Percentiles rank a stretch among this genome's conserved stretches.
Evolutionary conservation across 2,888 invertebrate genomes (phyloP).

Genomic region (Leptinotarsa peninsularis): DNA sequence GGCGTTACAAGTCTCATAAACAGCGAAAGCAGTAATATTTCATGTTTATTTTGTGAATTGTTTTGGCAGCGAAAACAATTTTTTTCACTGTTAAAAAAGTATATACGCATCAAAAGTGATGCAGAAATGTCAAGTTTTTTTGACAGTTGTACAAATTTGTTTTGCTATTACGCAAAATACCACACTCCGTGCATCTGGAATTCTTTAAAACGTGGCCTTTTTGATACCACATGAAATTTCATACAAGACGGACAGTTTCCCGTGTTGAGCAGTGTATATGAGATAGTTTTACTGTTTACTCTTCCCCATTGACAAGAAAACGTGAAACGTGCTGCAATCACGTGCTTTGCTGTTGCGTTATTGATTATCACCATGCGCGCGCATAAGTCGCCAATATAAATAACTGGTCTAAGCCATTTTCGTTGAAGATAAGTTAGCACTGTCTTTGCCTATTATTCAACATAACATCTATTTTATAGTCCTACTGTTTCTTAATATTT

Average conservation of each 20-base stretch:
- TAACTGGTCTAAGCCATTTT: conserved; percentile 28
- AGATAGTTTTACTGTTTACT: background rate
- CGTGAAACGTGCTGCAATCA: conserved; percentile 5
- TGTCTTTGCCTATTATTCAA: conserved; percentile 21
- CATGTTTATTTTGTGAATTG: too few relatives aligned
- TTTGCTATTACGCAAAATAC: too few relatives aligned
- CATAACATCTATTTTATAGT: background rate
- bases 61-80: too few relatives aligned
- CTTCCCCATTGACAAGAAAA: conserved; percentile 4
- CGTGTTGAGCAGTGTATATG: conserved; percentile 5
- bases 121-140: too few relatives aligned
- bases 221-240: background rate
- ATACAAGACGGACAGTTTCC: background rate
- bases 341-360: conserved; percentile 12
- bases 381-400: conserved; percentile 37
- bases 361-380: conserved; percentile 24
- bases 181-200: too few relatives aligned
- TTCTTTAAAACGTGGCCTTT: too few relatives aligned
- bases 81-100: too few relatives aligned
- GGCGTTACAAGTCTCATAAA: too few relatives aligned
- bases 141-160: too few relatives aligned
- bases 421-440: conserved; percentile 12
- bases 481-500: conserved; percentile 14
- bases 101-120: too few relatives aligned
- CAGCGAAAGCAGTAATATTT: too few relatives aligned